phyloP scores from a whole-genome alignment of 2,797 vertebrate genomes.

The Micrastur ruficollis region DNA sequence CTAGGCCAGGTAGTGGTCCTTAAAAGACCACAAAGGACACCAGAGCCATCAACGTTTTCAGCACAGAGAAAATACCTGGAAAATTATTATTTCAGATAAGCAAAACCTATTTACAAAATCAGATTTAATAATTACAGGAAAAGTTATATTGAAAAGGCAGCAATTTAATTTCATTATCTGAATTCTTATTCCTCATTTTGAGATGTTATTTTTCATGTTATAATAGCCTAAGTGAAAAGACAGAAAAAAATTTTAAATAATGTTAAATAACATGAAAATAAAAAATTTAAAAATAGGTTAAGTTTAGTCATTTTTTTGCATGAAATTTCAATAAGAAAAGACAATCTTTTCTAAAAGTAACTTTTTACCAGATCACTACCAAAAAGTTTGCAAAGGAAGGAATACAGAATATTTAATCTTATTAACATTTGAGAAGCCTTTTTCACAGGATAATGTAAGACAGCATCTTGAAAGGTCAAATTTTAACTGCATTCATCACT shows the following conservation, averaged over 20 bases:
- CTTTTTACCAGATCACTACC: background rate
- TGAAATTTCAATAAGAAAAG: background rate
- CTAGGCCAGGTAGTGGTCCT: background rate
- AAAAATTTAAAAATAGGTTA: background rate
- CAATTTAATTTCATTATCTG: background rate
- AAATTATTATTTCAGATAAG: background rate
- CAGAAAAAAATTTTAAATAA: background rate
- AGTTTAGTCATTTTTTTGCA: background rate
- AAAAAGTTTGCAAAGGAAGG: background rate
- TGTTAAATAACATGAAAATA: background rate
- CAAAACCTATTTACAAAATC: background rate
- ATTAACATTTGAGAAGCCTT: background rate
- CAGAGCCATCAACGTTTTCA: background rate
- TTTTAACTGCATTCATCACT: background rate
- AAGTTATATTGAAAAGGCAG: background rate
- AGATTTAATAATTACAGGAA: background rate
- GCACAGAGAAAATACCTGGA: background rate
- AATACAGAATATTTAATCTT: background rate
- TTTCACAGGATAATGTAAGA: background rate
- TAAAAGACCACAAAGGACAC: background rate
- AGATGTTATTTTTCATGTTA: background rate
- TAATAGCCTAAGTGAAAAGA: background rate
- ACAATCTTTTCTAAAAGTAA: background rate
- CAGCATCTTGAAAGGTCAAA: background rate
- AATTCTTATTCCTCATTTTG: background rate